Conservation (phyloP, 2,888 invertebrate species). For the Drosophila histrio region DNA sequence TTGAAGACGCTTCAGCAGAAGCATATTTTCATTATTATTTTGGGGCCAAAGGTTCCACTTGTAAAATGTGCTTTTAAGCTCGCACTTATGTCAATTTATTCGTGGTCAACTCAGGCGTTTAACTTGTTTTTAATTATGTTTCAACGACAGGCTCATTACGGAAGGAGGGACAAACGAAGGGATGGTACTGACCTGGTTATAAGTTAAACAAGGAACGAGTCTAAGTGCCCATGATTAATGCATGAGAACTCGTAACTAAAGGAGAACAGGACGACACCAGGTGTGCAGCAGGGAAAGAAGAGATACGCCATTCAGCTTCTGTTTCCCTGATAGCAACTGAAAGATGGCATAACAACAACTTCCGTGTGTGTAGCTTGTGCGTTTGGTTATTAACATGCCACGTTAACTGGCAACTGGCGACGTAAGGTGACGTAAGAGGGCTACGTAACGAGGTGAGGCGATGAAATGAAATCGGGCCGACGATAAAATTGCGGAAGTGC, state of each 20-base stretch:
- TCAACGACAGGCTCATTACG: constrained; percentile 62
- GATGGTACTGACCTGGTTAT: constrained; percentile 17
- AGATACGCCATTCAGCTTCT: constrained; percentile 11
- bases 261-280: constrained; percentile 14
- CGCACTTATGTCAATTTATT: constrained; percentile 31
- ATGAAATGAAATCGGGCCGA: constrained; percentile 22
- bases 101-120: constrained; percentile 49
- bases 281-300: not conserved
- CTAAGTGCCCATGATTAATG: constrained; percentile 67
- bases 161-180: not conserved
- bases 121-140: constrained; percentile 71
- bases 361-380: constrained; percentile 9
- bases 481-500: constrained; percentile 79
- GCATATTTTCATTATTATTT: constrained; percentile 3
- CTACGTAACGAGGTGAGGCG: constrained; percentile 32
- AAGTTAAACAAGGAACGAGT: constrained; percentile 33
- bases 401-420: constrained; percentile 54
- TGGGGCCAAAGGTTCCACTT: not conserved
- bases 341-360: constrained; percentile 8
- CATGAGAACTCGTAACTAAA: constrained; percentile 27
- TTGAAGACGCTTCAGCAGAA: not conserved
- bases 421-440: constrained; percentile 35
- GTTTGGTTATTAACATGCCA: constrained; percentile 60
- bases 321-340: constrained; percentile 38
- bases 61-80: constrained; percentile 8